A percentile compares a stretch with the other conserved stretches of the same genome.
phyloP scores from a whole-genome alignment of 2,797 vertebrate genomes.

The Amblyopsis hoosieri region DNA sequence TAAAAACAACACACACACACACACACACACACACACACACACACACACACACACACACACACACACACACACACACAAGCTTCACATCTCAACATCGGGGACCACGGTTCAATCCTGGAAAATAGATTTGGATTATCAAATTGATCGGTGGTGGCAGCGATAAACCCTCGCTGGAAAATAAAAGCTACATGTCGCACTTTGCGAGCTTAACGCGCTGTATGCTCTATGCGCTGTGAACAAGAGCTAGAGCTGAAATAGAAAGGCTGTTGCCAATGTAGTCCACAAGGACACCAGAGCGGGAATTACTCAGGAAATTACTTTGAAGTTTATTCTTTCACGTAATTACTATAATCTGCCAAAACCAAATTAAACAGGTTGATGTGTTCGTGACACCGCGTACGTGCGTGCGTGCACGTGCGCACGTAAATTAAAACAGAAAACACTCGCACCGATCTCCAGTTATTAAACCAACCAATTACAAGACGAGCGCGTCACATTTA shows the following conservation, averaged over 20 bases:
- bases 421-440: slow-evolving; percentile 16
- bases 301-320: slow-evolving; percentile 43
- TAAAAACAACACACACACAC: too few species aligned
- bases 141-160: slow-evolving; percentile 11
- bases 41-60: slow-evolving; percentile 12
- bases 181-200: slow-evolving; percentile 1
- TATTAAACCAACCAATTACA: slow-evolving; percentile 59
- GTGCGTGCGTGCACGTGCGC: slow-evolving; percentile 19
- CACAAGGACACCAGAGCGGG: slow-evolving; percentile 58
- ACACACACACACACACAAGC: slow-evolving; percentile 3
- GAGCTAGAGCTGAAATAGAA: background rate
- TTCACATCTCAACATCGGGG: slow-evolving; percentile 14
- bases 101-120: slow-evolving; percentile 2
- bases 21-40: background rate
- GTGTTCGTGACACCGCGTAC: slow-evolving; percentile 44
- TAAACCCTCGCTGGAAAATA: slow-evolving; percentile 39
- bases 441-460: slow-evolving; percentile 31
- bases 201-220: slow-evolving; percentile 5
- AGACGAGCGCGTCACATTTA: slow-evolving; percentile 50
- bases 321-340: slow-evolving; percentile 57
- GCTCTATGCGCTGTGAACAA: background rate
- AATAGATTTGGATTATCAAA: slow-evolving; percentile 29
- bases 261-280: slow-evolving; percentile 12
- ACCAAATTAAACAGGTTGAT: slow-evolving; percentile 54
- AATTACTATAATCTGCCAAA: slow-evolving; percentile 67